Evolutionary conservation across 2,888 invertebrate species (phyloP), one percentile per base, ranked within the genome.

Genomic region (Yponomeuta plumbellus): DNA sequence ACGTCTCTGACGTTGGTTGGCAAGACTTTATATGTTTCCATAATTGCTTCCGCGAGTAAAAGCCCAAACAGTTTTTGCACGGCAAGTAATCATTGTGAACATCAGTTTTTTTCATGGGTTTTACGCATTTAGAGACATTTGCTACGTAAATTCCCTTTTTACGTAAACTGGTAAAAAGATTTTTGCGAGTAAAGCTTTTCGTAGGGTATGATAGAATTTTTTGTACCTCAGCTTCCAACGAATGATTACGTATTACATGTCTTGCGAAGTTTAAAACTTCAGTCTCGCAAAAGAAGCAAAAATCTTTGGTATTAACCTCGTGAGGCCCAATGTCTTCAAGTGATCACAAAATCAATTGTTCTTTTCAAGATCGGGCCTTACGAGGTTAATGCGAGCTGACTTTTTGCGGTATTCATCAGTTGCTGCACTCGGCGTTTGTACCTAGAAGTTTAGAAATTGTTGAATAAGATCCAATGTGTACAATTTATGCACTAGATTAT

Each of bases 91-190:
- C 70, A 40, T 70, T n/a, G n/a, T 69, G 67, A 69, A 69, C 70
- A 70, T 69, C 40, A 44, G 61, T 71, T 72, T n/a, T 71, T 66
- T 69, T 64, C 72, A 72, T 72, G 40, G 73, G 74, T 69, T 74
- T 74, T 62, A 67, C 71, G 58, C 71, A 68, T 20, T 70, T 68
- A 69, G 61, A 58, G 68, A 69, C 70, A 70, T 74, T 74, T 70
- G 56, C 22, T 68, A 74, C 64, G 64, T 65, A 75, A 64, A 74
- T 75, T 67, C 72, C 74, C 70, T 74, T 74, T 73, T 75, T 74
- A 34, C 73, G 68, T 68, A 74, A 68, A 58, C 64, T 70, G 64
- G 68, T 56, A 52, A 74, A 68, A 44, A 69, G 64, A 40, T 68
- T 62, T 68, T 69, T 71, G 66, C 69, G 70, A 11, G 65, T 62